Evolutionary conservation across 2,888 invertebrate species (phyloP), one percentile per base, ranked within the genome.

Genomic region (Cyaniris semiargus): DNA sequence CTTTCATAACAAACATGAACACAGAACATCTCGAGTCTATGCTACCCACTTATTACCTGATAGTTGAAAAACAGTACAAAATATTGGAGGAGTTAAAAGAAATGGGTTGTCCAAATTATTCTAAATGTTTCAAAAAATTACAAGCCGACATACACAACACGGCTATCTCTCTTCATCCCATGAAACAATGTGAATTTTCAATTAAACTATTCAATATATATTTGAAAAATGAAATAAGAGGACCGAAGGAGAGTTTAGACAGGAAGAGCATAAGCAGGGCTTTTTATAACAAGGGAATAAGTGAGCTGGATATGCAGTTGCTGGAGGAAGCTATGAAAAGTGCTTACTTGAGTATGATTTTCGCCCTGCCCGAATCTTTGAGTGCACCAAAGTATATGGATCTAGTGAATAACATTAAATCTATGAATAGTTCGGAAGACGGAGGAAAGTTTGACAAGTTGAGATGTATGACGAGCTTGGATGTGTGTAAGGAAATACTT

Each of bases 251-350:
- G 4, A 83, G 84, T 3, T 78, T 80, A 0, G 89, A 90, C 6
- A 77, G 83, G 4, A 90, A 88, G 15, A 93, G 92, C 76, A 82
- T 92, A 0, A 85, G 89, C 5, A 80, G 93, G 79, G 92, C 90
- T 0, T 81, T 92, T 1, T 93, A 90, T 34, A 94, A 94, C 53
- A 92, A 91, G 58, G 88, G 91, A 78, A 94, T 94, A 72, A 92
- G 93, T 75, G 89, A 92, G 71, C 77, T 91, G 8, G 91, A 93
- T 53, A 83, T 56, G 0, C 86, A 87, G n/a, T 75, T 86, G 21
- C 88, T 86, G 18, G 86, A 87, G 23, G 81, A 83, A n/a, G 89
- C 91, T 0, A 79, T 93, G 0, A 76, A 83, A 0, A 88, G 90
- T 79, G 92, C 90, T 0, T 93, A 82, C 83, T 79, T 93, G 66